phyloP scores from a whole-genome alignment of 1,140 invertebrate genomes.

The Kradibia gibbosae region DNA sequence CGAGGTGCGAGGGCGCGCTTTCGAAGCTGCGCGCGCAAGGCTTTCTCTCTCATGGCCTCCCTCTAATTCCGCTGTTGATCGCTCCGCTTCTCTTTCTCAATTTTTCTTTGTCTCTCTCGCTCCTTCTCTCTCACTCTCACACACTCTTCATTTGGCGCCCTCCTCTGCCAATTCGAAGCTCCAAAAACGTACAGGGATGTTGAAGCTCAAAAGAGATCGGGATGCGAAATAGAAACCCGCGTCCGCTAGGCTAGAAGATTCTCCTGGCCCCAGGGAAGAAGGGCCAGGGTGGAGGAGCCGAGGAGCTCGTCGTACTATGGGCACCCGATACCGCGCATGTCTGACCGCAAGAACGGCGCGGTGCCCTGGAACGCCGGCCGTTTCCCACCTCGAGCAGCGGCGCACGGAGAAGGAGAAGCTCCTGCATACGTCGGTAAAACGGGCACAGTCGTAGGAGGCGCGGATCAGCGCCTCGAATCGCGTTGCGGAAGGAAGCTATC shows the following conservation, averaged over 20 bases:
- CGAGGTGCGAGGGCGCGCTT: background rate
- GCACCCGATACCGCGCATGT: constrained; percentile 62
- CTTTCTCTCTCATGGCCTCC: background rate
- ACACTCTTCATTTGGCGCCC: too few relatives aligned
- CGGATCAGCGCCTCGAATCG: constrained; percentile 22
- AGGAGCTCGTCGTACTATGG: constrained; percentile 22
- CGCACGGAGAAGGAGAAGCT: background rate
- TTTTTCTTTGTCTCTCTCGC: too few relatives aligned
- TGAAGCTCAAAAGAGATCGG: constrained; percentile 7
- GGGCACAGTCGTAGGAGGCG: constrained; percentile 2
- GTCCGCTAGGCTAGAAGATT: too few relatives aligned
- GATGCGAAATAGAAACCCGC: background rate
- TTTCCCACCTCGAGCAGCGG: constrained; percentile 52
- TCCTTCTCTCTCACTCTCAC: too few relatives aligned
- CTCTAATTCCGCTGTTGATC: too few relatives aligned
- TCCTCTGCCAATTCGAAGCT: too few relatives aligned
- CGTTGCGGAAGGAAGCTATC: constrained; percentile 1
- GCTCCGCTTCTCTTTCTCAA: too few relatives aligned
- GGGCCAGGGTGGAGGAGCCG: background rate
- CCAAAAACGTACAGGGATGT: too few relatives aligned
- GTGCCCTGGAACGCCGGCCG: background rate
- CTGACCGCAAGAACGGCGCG: constrained; percentile 51
- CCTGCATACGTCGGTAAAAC: background rate
- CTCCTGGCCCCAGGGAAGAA: too few relatives aligned
- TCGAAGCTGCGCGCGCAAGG: background rate